Conservation (phyloP, 92 coral and sea anemone species). For the Epizoanthus illoricatus region DNA sequence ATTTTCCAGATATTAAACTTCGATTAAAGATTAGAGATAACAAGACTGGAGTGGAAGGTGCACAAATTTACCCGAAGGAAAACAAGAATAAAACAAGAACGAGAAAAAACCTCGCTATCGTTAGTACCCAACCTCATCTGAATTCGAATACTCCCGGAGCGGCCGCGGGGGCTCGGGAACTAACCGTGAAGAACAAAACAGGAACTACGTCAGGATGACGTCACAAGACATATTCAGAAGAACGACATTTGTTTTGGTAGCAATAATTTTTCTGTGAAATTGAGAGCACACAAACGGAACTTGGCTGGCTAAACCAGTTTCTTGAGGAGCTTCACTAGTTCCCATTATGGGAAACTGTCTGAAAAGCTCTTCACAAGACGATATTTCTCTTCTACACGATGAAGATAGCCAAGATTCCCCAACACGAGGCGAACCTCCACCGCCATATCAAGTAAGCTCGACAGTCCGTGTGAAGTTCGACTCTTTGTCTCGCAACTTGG, state of each 20-base stretch:
- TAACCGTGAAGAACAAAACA: not conserved
- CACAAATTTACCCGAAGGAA: no score
- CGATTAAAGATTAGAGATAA: no score
- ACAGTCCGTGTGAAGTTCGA: not conserved
- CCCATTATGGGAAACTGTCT: conserved; percentile 99
- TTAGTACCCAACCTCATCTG: no score
- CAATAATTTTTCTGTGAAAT: conserved; percentile 58
- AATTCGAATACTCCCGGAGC: no score
- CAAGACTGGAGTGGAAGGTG: no score
- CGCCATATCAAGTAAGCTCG: conserved; percentile 91
- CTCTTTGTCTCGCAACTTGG: conserved; percentile 29
- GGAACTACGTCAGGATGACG: conserved; percentile 50
- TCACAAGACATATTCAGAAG: conserved; percentile 55
- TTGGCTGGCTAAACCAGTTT: conserved; percentile 37
- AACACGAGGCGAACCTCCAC: conserved; percentile 91
- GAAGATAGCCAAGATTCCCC: conserved; percentile 95
- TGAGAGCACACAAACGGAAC: conserved; percentile 37
- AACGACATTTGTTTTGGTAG: conserved; percentile 74
- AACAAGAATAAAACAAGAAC: no score
- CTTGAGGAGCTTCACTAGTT: conserved; percentile 36
- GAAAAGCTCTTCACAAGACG: conserved; percentile 92
- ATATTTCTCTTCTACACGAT: conserved; percentile 94
- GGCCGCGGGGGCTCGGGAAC: conserved; percentile 24
- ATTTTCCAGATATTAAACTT: no score
- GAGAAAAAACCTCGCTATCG: no score